Percentiles rank a stretch among this genome's conserved stretches.
These are phyloP conservation scores for Saxidomus purpurata DNA, from an alignment of 1,140 invertebrate species.

Conservation along the genomic window DNA sequence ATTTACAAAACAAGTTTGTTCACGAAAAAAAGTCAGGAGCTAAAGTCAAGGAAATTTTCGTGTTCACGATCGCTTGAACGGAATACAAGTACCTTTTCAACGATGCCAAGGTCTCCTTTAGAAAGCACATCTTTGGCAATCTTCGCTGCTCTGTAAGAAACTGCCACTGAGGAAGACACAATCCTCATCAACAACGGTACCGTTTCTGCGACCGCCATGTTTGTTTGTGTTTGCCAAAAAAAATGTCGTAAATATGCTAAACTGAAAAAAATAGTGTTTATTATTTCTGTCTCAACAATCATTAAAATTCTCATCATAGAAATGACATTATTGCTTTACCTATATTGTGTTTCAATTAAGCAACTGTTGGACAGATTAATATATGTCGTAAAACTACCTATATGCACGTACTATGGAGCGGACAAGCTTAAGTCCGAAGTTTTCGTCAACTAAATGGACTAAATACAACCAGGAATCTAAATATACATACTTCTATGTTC, in stretches of 20 bases:
- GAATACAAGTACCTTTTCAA: conserved; percentile 92
- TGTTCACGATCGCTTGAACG: not conserved
- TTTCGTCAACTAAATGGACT: too few relatives aligned
- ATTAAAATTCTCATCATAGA: too few relatives aligned
- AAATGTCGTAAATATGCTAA: not conserved
- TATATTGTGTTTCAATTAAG: too few relatives aligned
- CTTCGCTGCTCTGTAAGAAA: conserved; percentile 93
- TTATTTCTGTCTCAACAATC: too few relatives aligned
- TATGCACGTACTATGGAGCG: too few relatives aligned
- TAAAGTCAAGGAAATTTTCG: not conserved
- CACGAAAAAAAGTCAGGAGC: conserved; percentile 14
- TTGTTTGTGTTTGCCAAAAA: conserved; percentile 44
- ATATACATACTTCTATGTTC: too few relatives aligned
- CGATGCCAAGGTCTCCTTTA: conserved; percentile 95
- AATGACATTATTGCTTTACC: too few relatives aligned
- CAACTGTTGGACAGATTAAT: too few relatives aligned
- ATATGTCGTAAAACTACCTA: too few relatives aligned
- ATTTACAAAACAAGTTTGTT: conserved; percentile 15
- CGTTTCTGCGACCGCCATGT: conserved; percentile 74
- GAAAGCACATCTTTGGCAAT: conserved; percentile 96
- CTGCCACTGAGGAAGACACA: conserved; percentile 92
- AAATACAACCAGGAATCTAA: too few relatives aligned
- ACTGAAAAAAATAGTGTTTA: too few relatives aligned
- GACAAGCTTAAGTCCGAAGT: too few relatives aligned
- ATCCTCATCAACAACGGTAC: conserved; percentile 89